phyloP scores from a whole-genome alignment of 2,113 vertebrate genomes.

The Cynoglossus semilaevis region DNA sequence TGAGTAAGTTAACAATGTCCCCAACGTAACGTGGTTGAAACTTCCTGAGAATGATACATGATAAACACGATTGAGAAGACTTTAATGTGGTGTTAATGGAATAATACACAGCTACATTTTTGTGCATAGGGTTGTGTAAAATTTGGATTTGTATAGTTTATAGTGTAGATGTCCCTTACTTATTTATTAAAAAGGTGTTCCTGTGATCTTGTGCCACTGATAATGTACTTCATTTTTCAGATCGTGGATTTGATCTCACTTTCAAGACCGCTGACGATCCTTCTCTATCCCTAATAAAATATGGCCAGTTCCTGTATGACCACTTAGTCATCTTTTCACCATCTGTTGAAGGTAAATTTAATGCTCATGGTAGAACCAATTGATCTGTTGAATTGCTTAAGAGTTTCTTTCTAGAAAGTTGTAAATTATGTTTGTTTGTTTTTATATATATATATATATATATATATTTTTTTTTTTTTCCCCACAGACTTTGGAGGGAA shows the following conservation, averaged over 20 bases:
- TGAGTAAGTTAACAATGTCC: no score
- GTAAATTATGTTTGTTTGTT: not conserved
- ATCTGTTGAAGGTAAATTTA: constrained; percentile 88
- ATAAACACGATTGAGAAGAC: no score
- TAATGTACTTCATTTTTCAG: constrained; percentile 64
- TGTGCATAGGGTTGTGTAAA: no score
- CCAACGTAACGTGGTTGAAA: no score
- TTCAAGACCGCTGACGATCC: constrained; percentile 93
- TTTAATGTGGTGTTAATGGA: no score
- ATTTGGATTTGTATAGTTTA: no score
- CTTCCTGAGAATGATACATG: no score
- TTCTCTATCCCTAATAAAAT: constrained; percentile 91
- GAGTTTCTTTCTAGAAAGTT: not conserved
- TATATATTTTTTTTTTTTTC: no score
- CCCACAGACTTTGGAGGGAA: constrained; percentile 96
- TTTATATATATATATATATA: no score
- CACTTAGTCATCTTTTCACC: constrained; percentile 93
- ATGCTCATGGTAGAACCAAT: accelerated
- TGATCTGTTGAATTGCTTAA: not conserved
- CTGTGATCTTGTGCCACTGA: not conserved
- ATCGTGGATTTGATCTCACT: constrained; percentile 90
- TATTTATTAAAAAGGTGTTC: no score
- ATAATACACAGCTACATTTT: no score
- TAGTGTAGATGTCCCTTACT: no score
- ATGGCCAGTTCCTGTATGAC: constrained; percentile 94